phyloP scores from a whole-genome alignment of 2,888 invertebrate species.

The Amblyjoppa fuscipennis region DNA sequence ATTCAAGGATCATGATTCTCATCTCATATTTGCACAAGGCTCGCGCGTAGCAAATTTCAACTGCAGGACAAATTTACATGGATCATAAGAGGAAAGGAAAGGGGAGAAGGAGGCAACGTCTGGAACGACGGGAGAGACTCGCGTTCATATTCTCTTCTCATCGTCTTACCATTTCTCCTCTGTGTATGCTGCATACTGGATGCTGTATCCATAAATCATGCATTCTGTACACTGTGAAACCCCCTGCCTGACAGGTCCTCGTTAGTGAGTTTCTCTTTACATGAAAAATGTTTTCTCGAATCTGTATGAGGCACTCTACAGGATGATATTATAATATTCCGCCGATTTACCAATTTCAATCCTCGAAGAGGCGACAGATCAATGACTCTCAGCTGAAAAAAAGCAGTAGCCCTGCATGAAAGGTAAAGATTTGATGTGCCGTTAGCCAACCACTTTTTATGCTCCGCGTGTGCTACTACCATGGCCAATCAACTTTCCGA shows the following conservation, averaged over 20 bases:
- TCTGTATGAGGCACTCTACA: slow-evolving; percentile 1
- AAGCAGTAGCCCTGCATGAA: not conserved
- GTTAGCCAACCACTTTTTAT: not conserved
- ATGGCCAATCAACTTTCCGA: not conserved
- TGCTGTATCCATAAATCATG: slow-evolving; percentile 42
- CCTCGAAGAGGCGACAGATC: not conserved
- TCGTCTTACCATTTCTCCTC: slow-evolving; percentile 20
- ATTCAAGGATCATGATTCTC: not conserved
- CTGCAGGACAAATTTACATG: slow-evolving; percentile 29
- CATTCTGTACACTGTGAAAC: slow-evolving; percentile 28
- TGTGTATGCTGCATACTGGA: slow-evolving; percentile 2
- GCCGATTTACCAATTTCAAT: not conserved
- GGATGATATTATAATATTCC: not conserved
- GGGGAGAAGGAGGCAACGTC: not conserved
- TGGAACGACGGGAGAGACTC: slow-evolving; percentile 1
- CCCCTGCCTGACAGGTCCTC: slow-evolving; percentile 7
- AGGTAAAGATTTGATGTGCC: not conserved
- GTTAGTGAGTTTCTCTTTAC: slow-evolving; percentile 22
- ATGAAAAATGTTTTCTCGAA: slow-evolving; percentile 29
- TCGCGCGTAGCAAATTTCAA: slow-evolving; percentile 26
- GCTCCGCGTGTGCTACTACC: not conserved
- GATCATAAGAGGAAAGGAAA: not conserved
- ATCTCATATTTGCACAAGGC: slow-evolving; percentile 10
- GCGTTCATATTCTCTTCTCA: not conserved
- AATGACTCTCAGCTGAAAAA: not conserved